These are phyloP conservation scores for Toxotes lorentzi DNA, from an alignment of 2,797 vertebrate genomes.

Conservation along the genomic window DNA sequence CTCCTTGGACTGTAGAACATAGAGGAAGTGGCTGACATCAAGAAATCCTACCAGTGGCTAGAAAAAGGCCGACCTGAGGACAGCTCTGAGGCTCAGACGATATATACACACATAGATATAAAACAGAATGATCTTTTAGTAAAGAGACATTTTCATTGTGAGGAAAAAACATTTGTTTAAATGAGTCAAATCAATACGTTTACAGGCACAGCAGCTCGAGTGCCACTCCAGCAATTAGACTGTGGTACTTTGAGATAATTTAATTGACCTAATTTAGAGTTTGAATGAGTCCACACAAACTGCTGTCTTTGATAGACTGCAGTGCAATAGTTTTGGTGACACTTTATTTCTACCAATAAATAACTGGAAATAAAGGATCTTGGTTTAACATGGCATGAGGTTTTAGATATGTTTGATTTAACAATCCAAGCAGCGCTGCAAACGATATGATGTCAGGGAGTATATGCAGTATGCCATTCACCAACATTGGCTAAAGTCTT, in stretches of 20 bases:
- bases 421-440: not conserved
- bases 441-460: not conserved
- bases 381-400: not conserved
- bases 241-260: constrained; percentile 31
- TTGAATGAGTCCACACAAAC: constrained; percentile 30
- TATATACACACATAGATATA: too few species aligned
- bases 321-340: not conserved
- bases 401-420: constrained; percentile 3
- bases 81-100: too few species aligned
- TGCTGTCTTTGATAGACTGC: constrained; percentile 23
- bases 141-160: not conserved
- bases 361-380: not conserved
- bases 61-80: too few species aligned
- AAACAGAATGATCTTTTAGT: too few species aligned
- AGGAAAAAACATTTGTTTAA: constrained; percentile 37
- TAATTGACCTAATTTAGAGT: constrained; percentile 28
- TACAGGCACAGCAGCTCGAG: constrained; percentile 20
- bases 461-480: not conserved
- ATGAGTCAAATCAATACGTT: constrained; percentile 43
- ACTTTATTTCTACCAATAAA: constrained; percentile 11
- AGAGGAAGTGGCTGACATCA: too few species aligned
- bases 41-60: too few species aligned
- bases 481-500: not conserved
- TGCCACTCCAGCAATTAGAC: constrained; percentile 39
- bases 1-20: too few species aligned